Evolutionary conservation across 2,888 invertebrate species (phyloP), one percentile per base, ranked within the genome.

Genomic region (Oscheius sp.): DNA sequence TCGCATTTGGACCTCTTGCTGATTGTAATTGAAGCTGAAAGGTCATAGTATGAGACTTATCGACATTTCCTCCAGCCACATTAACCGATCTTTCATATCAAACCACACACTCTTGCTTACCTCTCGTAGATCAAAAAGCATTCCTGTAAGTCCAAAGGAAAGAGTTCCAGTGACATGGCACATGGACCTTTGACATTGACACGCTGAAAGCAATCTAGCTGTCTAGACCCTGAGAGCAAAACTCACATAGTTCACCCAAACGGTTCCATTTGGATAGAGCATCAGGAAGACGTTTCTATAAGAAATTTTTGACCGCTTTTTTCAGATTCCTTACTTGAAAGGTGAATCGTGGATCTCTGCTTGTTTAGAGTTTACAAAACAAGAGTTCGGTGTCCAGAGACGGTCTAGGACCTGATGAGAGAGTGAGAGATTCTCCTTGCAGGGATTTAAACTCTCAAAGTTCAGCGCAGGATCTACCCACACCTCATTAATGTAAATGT

Each of bases 401-500:
- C 80, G 79, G 42, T 84, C 84, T 1, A 84, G 73, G 10, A 84
- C 87, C 77, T 88, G 87, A 79, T 88, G 86, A 73, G 82, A 86
- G 35, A 89, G 77, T 13, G 89, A 85, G 48, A 89, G 78, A 75
- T 89, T 89, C 60, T 86, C 82, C 76, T 89, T 89, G 78, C 89
- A 89, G 2, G 89, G 89, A 60, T 83, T 81, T n/a, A 88, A 74
- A 62, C 84, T 85, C 59, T 87, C 87, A 72, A 87, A 89, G 57
- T 79, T 81, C 21, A 88, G 79, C 21, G 84, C 81, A 47, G 87
- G 85, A 76, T 87, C 87, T 66, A 87, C 59, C 87, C 88, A 87
- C 81, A 85, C 83, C 74, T 89, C 88, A 78, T 88, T 89, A 65
- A 89, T 89, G 84, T 89, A 89, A 63, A 89, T 88, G 80, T 89